phyloP scores from a whole-genome alignment of 2,888 invertebrate genomes.

The Agonopterix subpropinquella region DNA sequence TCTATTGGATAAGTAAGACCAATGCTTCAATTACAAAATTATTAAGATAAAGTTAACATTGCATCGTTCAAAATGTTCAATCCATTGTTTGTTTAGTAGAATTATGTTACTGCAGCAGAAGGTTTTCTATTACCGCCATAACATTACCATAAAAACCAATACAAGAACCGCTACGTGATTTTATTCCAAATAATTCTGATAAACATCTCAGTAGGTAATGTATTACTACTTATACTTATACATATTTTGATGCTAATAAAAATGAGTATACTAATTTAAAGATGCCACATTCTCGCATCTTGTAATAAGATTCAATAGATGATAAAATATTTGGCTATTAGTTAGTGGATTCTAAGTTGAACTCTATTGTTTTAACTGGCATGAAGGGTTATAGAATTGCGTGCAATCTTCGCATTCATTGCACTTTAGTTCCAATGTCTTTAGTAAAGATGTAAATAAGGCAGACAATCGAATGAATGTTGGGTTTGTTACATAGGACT shows the following conservation, averaged over 20 bases:
- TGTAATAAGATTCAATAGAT: slow-evolving; percentile 30
- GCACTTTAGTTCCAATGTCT: not conserved
- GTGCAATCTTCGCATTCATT: slow-evolving; percentile 17
- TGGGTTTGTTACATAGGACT: slow-evolving; percentile 13
- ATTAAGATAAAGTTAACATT: too few relatives aligned
- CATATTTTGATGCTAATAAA: slow-evolving; percentile 15
- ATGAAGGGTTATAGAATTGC: slow-evolving; percentile 26
- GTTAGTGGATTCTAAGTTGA: slow-evolving; percentile 23
- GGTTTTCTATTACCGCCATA: slow-evolving; percentile 43
- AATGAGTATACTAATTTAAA: slow-evolving; percentile 32
- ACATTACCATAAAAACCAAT: slow-evolving; percentile 56
- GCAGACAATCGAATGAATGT: slow-evolving; percentile 11
- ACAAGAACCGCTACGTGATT: slow-evolving; percentile 49
- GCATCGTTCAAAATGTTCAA: too few relatives aligned
- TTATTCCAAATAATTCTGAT: slow-evolving; percentile 54
- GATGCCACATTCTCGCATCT: slow-evolving; percentile 34
- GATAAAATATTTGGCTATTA: slow-evolving; percentile 35
- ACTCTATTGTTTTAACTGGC: slow-evolving; percentile 33
- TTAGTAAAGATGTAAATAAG: slow-evolving; percentile 12
- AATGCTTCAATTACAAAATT: too few relatives aligned
- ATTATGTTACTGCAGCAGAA: slow-evolving; percentile 22
- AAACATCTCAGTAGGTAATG: slow-evolving; percentile 34
- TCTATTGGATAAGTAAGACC: too few relatives aligned
- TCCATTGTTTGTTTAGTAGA: slow-evolving; percentile 29
- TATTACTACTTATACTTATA: slow-evolving; percentile 29